Conservation (phyloP, 2,888 invertebrate species). For the Perithous albicinctus region DNA sequence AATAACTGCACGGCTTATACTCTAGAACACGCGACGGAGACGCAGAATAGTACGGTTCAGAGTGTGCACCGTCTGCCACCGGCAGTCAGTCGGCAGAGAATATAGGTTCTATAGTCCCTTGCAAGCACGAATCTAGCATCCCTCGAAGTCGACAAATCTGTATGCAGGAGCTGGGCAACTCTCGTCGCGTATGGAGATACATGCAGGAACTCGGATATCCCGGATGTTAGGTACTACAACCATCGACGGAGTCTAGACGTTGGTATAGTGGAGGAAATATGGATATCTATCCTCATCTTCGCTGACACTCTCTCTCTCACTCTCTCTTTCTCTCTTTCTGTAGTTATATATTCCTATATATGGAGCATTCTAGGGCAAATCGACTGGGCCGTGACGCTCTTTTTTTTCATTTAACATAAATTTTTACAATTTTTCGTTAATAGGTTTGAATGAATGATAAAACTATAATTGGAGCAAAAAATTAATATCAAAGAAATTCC, state of each 20-base stretch:
- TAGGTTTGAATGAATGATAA: too few relatives aligned
- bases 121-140: constrained; percentile 31
- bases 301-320: constrained; percentile 2
- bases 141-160: constrained; percentile 56
- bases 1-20: not conserved
- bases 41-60: not conserved
- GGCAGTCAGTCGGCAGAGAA: constrained; percentile 5
- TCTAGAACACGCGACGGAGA: not conserved
- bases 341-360: constrained; percentile 4
- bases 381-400: too few relatives aligned
- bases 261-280: constrained; percentile 41
- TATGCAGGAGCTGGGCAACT: constrained; percentile 57
- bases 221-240: constrained; percentile 62
- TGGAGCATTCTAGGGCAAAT: too few relatives aligned
- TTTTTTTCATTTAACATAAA: too few relatives aligned
- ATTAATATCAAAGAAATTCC: too few relatives aligned
- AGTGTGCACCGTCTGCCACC: constrained; percentile 26
- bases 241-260: constrained; percentile 64
- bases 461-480: too few relatives aligned
- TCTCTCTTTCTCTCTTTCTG: too few relatives aligned
- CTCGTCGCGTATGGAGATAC: constrained; percentile 60
- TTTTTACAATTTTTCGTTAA: too few relatives aligned
- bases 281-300: constrained; percentile 29
- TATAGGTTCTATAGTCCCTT: not conserved
- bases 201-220: constrained; percentile 57